Conservation (phyloP, 2,113 vertebrate species). For the Saguinus midas region DNA sequence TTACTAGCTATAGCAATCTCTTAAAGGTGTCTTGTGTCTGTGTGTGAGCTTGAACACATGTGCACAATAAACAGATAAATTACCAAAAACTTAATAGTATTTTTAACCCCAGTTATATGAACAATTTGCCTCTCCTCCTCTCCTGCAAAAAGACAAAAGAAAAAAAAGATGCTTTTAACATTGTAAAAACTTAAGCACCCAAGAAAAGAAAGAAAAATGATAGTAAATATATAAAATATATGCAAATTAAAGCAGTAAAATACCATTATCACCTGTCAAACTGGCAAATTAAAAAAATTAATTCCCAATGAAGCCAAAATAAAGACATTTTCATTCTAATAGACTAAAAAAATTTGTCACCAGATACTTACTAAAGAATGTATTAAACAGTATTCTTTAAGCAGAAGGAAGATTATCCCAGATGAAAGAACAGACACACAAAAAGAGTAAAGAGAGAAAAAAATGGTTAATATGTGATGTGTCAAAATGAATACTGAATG, state of each 20-base stretch:
- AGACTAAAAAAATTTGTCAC: slow-evolving; percentile 68
- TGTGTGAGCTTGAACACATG: background rate
- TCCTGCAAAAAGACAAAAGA: background rate
- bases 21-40: background rate
- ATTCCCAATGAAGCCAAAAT: slow-evolving; percentile 72
- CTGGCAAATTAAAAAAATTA: slow-evolving; percentile 69
- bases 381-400: slow-evolving; percentile 41
- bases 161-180: slow-evolving; percentile 45
- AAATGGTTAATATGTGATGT: slow-evolving; percentile 30
- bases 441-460: slow-evolving; percentile 15
- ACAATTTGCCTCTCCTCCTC: background rate
- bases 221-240: slow-evolving; percentile 71
- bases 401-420: slow-evolving; percentile 15
- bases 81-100: background rate
- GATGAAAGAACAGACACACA: slow-evolving; percentile 12
- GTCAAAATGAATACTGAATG: slow-evolving; percentile 8
- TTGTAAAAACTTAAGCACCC: slow-evolving; percentile 45
- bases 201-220: slow-evolving; percentile 57
- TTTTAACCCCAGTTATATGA: background rate
- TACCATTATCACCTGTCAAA: slow-evolving; percentile 65
- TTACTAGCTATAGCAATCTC: background rate
- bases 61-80: background rate
- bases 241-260: slow-evolving; percentile 66
- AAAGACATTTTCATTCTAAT: slow-evolving; percentile 69
- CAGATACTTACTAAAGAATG: slow-evolving; percentile 55